These are phyloP conservation scores for Aphis craccivora DNA, from an alignment of 1,140 invertebrate species.

Conservation along the genomic window DNA sequence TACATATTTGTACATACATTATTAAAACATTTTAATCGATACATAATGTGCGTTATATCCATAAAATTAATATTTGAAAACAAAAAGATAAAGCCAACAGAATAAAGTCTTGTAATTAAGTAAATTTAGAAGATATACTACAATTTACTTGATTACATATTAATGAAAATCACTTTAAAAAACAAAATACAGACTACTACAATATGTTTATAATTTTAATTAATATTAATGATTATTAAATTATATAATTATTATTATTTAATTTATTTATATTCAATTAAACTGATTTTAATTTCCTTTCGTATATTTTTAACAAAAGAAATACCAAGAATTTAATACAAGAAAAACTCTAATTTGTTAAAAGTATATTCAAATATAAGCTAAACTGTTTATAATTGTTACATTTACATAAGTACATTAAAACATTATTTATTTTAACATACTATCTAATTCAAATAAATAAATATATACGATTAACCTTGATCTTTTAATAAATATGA, in stretches of 20 bases:
- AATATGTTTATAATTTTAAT: conserved; percentile 7
- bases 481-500: no score
- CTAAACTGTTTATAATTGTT: not conserved
- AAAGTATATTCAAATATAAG: not conserved
- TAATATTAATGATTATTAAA: not conserved
- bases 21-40: not conserved
- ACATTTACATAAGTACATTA: not conserved
- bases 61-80: not conserved
- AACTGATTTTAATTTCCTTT: not conserved
- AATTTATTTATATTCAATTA: no score
- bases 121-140: not conserved
- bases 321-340: not conserved
- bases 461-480: not conserved
- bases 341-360: not conserved
- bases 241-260: no score
- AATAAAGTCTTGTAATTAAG: not conserved
- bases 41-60: not conserved
- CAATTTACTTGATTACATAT: not conserved
- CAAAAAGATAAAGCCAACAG: not conserved
- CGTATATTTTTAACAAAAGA: not conserved
- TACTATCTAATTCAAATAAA: not conserved
- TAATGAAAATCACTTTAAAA: conserved; percentile 1
- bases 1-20: not conserved
- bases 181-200: not conserved
- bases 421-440: no score